Percentiles rank a stretch among this genome's conserved stretches.
phyloP scores from a whole-genome alignment of 2,888 invertebrate genomes.

The Drosophila longiperda region DNA sequence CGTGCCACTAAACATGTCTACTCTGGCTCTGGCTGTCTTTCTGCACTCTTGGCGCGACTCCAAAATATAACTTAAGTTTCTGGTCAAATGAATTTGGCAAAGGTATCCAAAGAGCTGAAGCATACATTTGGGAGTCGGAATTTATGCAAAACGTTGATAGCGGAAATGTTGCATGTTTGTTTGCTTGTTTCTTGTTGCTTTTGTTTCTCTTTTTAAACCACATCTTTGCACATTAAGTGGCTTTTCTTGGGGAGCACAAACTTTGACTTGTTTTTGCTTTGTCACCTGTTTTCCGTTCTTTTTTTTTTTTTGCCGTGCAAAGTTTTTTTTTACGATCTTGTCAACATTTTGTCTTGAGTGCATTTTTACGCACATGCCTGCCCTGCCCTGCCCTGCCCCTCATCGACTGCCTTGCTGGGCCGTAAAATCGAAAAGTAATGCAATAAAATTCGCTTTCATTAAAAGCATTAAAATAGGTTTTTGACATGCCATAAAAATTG shows the following conservation, averaged over 20 bases:
- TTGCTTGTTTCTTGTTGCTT: slow-evolving; percentile 8
- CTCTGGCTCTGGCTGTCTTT: slow-evolving; percentile 40
- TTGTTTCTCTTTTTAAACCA: slow-evolving; percentile 54
- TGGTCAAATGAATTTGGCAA: slow-evolving; percentile 84
- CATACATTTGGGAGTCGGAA: slow-evolving; percentile 58
- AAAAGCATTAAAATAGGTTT: slow-evolving; percentile 82
- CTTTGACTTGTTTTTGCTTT: slow-evolving; percentile 57
- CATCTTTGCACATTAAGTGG: slow-evolving; percentile 78
- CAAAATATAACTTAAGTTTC: slow-evolving; percentile 84
- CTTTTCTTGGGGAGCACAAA: slow-evolving; percentile 21
- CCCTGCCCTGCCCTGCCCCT: neutral
- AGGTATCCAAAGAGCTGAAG: slow-evolving; percentile 68
- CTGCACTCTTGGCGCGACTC: slow-evolving; percentile 68
- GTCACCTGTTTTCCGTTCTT: slow-evolving; percentile 75
- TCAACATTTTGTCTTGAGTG: slow-evolving; percentile 78
- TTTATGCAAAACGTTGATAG: slow-evolving; percentile 69
- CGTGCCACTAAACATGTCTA: slow-evolving; percentile 80
- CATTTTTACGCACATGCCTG: slow-evolving; percentile 63
- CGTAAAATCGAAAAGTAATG: slow-evolving; percentile 82
- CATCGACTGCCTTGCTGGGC: slow-evolving; percentile 19
- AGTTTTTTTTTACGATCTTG: slow-evolving; percentile 81
- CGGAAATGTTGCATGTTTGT: slow-evolving; percentile 65
- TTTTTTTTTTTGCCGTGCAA: slow-evolving; percentile 32
- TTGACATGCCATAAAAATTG: slow-evolving; percentile 82
- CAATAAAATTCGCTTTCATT: slow-evolving; percentile 82